Base-by-base conservation (phyloP, 2,888 invertebrate genomes). In the Silvanus unidentatus region DNA sequence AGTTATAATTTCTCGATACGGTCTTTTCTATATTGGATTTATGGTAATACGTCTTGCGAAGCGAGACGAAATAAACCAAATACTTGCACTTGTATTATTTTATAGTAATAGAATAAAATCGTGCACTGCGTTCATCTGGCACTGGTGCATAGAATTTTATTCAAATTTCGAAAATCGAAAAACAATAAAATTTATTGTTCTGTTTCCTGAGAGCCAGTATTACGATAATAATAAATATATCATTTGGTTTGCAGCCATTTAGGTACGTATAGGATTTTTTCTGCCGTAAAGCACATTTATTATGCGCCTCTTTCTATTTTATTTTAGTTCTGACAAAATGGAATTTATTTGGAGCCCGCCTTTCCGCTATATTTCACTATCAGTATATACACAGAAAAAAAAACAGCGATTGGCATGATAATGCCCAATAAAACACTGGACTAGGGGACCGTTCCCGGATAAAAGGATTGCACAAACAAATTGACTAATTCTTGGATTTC, bases 301-400 rank as follows among this genome's bases (percentile, higher is more conserved):
- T 68, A 66, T 62, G 61, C 63, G 22, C 22, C 22, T 22, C 22
- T 53, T 58, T 57, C 58, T 60, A 63, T 68, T 66, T 63, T 66
- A 66, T 64, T 68, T 59, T 57, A 58, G 59, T 58, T 59, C 55
- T 56, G 57, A 60, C 61, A 53, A 22, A 22, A 48, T 47, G 44
- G 58, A 59, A 67, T 66, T 67, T 67, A 68, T 68, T 58, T 57
- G 52, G 44, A 49, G 52, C 50, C 63, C 65, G 58, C 66, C 66
- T 64, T 59, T 57, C 56, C 55, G 63, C 66, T 56, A 65, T 68
- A 68, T 63, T 64, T 69, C 64, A 63, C 57, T 44, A 60, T 63
- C 60, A 55, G 55, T 50, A 14, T n/a, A n/a, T 22, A 22, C 22
- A 22, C 3, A 22, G 8, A 22, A 22, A 22, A 39, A 44, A 38